Evolutionary conservation across 2,888 invertebrate species (phyloP), one percentile per base, ranked within the genome.

Genomic region (Prosopocoilus inquinatus): DNA sequence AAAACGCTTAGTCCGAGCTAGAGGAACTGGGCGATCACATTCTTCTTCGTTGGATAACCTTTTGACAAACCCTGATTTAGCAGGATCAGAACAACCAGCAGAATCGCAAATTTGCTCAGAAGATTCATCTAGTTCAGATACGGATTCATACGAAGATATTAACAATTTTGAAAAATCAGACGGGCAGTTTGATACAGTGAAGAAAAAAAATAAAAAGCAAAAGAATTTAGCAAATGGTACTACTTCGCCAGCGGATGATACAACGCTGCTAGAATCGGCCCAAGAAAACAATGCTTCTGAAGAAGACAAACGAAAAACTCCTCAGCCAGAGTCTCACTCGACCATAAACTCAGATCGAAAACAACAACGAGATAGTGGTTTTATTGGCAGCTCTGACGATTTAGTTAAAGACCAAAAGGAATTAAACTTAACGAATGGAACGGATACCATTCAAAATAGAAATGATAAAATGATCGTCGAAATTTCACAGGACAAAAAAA

Each of bases 301-400:
- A 55, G 86, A 86, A 58, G 86, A 87, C 49, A 84, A 87, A 15
- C 80, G 84, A 57, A 83, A 83, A 67, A 86, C 88, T 4, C 88
- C 88, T 2, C 85, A 87, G 65, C 86, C 86, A 0, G 57, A 61
- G 7, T 15, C 47, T 9, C 82, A 81, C 72, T 61, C 70, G 20
- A 76, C 81, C 67, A 79, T 80, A 45, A 76, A 81, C 55, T 80
- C 82, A 64, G 81, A 82, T 28, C 86, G 87, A 67, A 91, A 90
- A 72, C 89, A 90, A 72, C 90, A 91, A 58, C 82, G 93, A 57
- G 93, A 94, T 74, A 92, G 92, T 67, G 93, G 93, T 2, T 94
- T 94, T 67, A 88, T 93, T 46, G 93, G 93, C 4, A 92, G 91
- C 72, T 91, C 90, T 69, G 93, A 93, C 70, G 93, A 94, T 74